Conservation (phyloP, 2,888 invertebrate species). For the Incurvaria masculella region DNA sequence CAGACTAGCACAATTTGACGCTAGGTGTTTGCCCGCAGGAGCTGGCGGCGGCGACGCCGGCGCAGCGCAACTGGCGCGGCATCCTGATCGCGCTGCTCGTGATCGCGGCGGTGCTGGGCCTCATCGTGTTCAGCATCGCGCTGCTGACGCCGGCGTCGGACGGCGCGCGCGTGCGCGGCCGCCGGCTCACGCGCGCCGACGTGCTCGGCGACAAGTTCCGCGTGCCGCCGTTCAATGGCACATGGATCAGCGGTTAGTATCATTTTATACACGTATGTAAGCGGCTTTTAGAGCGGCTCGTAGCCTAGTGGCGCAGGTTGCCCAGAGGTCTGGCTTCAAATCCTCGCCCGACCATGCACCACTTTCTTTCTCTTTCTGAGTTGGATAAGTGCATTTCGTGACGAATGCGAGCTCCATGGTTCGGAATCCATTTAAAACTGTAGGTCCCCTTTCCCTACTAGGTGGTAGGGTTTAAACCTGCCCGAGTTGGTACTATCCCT, state of each 20-base stretch:
- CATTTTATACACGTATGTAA: not conserved
- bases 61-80: conserved; percentile 91
- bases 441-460: too few relatives aligned
- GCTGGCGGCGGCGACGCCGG: conserved; percentile 81
- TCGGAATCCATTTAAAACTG: too few relatives aligned
- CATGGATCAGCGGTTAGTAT: conserved; percentile 65
- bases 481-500: too few relatives aligned
- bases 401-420: too few relatives aligned
- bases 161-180: conserved; percentile 65
- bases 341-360: too few relatives aligned
- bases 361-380: too few relatives aligned
- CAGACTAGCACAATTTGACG: too few relatives aligned
- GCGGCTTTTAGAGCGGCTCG: too few relatives aligned
- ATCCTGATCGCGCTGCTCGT: conserved; percentile 90
- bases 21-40: conserved; percentile 61
- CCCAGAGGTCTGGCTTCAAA: too few relatives aligned
- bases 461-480: too few relatives aligned
- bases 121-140: conserved; percentile 89
- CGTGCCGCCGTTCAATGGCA: conserved; percentile 69
- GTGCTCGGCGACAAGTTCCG: conserved; percentile 56
- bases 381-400: too few relatives aligned
- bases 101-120: conserved; percentile 82
- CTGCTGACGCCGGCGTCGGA: conserved; percentile 79
- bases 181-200: conserved; percentile 67
- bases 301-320: too few relatives aligned